Conservation (phyloP, 2,797 vertebrate species). For the Pipistrellus pipistrellus region DNA sequence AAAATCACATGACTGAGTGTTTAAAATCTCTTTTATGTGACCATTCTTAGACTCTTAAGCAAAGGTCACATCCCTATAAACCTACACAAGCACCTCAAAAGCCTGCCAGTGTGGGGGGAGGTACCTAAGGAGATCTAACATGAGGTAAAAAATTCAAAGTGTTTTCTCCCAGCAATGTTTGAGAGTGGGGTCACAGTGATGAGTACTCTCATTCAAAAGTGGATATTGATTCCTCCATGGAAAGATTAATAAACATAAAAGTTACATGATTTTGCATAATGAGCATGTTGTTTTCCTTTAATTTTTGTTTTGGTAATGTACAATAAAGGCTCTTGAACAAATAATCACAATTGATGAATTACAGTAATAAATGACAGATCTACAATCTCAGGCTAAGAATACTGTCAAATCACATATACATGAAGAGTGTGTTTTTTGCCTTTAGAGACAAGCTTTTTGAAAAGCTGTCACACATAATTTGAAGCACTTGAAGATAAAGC, state of each 20-base stretch:
- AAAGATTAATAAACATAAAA: conserved; percentile 71
- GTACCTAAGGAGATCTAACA: not conserved
- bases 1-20: not conserved
- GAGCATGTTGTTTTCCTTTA: conserved; percentile 55
- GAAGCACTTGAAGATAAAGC: conserved; percentile 58
- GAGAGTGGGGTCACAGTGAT: conserved; percentile 23
- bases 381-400: conserved; percentile 15
- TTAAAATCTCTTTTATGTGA: conserved; percentile 32
- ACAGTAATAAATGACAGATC: conserved; percentile 54
- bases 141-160: conserved; percentile 1
- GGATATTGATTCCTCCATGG: conserved; percentile 36
- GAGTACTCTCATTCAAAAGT: conserved; percentile 40
- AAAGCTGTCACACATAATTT: conserved; percentile 69
- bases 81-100: not conserved
- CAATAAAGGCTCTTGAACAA: conserved; percentile 60
- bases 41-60: not conserved
- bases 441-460: conserved; percentile 57
- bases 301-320: conserved; percentile 72
- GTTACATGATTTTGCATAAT: conserved; percentile 63
- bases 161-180: not conserved
- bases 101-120: not conserved
- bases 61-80: conserved; percentile 25
- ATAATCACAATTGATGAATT: conserved; percentile 61
- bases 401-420: conserved; percentile 52
- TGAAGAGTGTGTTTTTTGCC: conserved; percentile 20